Percentiles rank a stretch among this genome's conserved stretches.
phyloP scores from a whole-genome alignment of 1,140 invertebrate species.

The Philaenus spumarius region DNA sequence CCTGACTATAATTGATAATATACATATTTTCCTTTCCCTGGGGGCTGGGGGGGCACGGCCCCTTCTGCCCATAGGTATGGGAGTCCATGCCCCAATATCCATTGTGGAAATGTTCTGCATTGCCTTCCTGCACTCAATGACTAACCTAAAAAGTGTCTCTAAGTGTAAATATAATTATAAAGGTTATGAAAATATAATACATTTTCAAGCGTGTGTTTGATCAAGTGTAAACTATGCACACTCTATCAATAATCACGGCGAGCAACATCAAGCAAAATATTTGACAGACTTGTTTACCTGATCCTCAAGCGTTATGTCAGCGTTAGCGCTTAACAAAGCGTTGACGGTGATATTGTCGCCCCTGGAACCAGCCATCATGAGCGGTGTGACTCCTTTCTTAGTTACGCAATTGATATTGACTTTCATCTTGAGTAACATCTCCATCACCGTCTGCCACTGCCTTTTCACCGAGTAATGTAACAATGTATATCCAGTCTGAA shows the following conservation, averaged over 20 bases:
- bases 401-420: constrained; percentile 32
- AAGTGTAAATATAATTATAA: neutral
- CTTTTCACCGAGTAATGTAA: constrained; percentile 35
- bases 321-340: constrained; percentile 27
- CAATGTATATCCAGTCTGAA: constrained; percentile 33
- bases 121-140: too few species aligned
- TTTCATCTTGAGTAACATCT: constrained; percentile 29
- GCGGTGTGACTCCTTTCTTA: constrained; percentile 34
- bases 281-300: neutral
- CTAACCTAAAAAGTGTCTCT: neutral
- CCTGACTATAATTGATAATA: too few species aligned
- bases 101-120: too few species aligned
- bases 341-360: constrained; percentile 32
- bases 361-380: constrained; percentile 35
- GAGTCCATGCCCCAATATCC: too few species aligned
- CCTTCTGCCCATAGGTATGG: too few species aligned
- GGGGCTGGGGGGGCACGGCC: too few species aligned
- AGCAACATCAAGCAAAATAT: neutral
- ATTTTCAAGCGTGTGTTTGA: too few species aligned
- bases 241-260: too few species aligned
- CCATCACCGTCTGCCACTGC: constrained; percentile 35
- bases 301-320: constrained; percentile 33
- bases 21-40: too few species aligned
- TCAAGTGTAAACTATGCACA: too few species aligned
- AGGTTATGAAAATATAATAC: too few species aligned